Evolutionary conservation across 2,113 vertebrate genomes (phyloP).

Genomic region (Hemicordylus capensis): DNA sequence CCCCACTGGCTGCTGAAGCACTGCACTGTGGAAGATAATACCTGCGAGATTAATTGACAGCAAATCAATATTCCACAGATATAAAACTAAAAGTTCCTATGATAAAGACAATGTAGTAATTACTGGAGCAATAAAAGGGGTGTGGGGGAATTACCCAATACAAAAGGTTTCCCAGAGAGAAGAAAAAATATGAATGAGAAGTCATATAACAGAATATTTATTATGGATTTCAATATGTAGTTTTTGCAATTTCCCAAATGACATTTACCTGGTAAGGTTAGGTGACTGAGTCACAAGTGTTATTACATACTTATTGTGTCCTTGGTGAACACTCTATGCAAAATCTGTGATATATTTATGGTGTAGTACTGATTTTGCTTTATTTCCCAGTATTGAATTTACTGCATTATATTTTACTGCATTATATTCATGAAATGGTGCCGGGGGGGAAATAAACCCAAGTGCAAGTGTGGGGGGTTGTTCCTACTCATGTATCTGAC

Average conservation of each 20-base stretch:
- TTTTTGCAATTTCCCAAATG: conserved; percentile 54
- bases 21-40: conserved; percentile 44
- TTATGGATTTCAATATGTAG: conserved; percentile 34
- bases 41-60: conserved; percentile 40
- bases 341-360: neutral
- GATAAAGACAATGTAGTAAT: conserved; percentile 29
- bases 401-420: conserved; percentile 19
- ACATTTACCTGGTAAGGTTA: conserved; percentile 18
- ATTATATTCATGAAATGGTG: conserved; percentile 15
- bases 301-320: neutral
- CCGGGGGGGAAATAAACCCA: neutral
- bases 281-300: conserved; percentile 44
- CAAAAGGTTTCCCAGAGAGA: conserved; percentile 39
- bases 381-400: conserved; percentile 9
- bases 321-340: conserved; percentile 27
- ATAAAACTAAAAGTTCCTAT: conserved; percentile 43
- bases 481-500: too few species aligned
- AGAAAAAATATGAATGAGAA: conserved; percentile 49
- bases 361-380: neutral
- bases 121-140: conserved; percentile 50
- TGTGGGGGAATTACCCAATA: conserved; percentile 10
- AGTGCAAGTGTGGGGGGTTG: too few species aligned
- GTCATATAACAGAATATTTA: conserved; percentile 64
- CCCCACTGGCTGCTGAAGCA: neutral
- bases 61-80: conserved; percentile 11